Evolutionary conservation across 2,797 vertebrate genomes (phyloP), one percentile per base, ranked within the genome.

Genomic region (Dipus sagitta): DNA sequence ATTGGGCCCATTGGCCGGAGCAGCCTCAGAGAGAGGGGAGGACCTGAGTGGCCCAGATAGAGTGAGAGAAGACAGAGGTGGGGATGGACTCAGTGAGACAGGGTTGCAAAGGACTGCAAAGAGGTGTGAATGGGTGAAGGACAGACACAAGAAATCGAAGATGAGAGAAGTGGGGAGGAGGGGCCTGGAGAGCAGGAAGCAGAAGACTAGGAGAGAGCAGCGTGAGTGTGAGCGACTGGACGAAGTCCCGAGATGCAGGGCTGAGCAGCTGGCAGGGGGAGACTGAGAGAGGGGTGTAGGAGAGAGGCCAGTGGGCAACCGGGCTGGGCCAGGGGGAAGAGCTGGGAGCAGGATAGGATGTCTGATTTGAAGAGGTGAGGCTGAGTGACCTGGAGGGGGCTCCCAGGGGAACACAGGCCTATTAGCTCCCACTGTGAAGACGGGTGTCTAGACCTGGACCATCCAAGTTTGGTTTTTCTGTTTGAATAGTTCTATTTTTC

Each of bases 1-100:
- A 54, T 86, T 54, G 38, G 85, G 80, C 72, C 47, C 87, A 78
- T 88, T 93, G 91, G 87, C 76, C 47, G 30, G 70, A 58, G 30
- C 65, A 91, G 91, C 60, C 76, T 65, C 11, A 54, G 68, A 68
- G 5, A 72, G 42, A 88, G 24, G 54, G 30, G 5, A 52, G 64
- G 58, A 15, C 4, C 3, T 12, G 84, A 74, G 34, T 68, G 82
- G 54, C 47, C 80, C 42, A 14, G 30, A 15, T 6, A 24, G 38
- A 75, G 11, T 26, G 26, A 87, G 64, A 58, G 67, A 62, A 52
- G 23, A 65, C 28, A 47, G 26, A 64, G 72, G 8, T 2, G 0
- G 65, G 67, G 34, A 34, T 28, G 7, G 79, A 90, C 72, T 28
- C n/a, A 15, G 75, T 14, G 47, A 78, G 58, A 17, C 3, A 14